phyloP scores from a whole-genome alignment of 1,140 invertebrate genomes.

The Pygmarrhopalites habei region DNA sequence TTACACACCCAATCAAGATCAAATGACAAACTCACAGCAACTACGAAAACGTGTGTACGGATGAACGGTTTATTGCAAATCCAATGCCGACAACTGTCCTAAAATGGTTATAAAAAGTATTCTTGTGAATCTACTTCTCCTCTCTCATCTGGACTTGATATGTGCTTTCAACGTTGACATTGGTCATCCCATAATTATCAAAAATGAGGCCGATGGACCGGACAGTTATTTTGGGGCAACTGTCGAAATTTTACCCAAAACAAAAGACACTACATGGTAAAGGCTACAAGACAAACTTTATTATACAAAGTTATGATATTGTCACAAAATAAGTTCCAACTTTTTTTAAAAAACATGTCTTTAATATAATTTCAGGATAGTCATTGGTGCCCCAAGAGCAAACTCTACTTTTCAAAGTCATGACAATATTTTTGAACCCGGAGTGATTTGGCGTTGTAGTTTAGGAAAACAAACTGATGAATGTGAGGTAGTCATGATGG shows the following conservation, averaged over 20 bases:
- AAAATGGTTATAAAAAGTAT: slow-evolving; percentile 1
- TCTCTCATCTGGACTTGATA: neutral
- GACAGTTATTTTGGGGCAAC: slow-evolving; percentile 12
- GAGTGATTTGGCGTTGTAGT: slow-evolving; percentile 6
- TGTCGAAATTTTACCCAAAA: neutral
- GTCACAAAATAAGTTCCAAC: neutral
- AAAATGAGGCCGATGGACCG: neutral
- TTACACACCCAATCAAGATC: too few relatives aligned
- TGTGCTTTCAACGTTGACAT: neutral
- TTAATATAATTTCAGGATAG: too few relatives aligned
- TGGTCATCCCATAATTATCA: slow-evolving; percentile 10
- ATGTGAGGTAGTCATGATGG: slow-evolving; percentile 4
- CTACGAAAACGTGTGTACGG: too few relatives aligned
- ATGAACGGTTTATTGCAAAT: too few relatives aligned
- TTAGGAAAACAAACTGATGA: neutral
- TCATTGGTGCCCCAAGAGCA: slow-evolving; percentile 8
- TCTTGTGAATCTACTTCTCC: neutral
- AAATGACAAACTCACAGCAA: too few relatives aligned
- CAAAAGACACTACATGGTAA: neutral
- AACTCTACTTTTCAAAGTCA: slow-evolving; percentile 5
- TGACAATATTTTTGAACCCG: slow-evolving; percentile 3
- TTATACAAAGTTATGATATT: too few relatives aligned
- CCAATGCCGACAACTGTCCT: neutral
- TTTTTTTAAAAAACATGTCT: too few relatives aligned
- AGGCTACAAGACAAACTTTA: too few relatives aligned